These are phyloP conservation scores for Amphibalanus amphitrite DNA, from an alignment of 1,140 invertebrate genomes.

Conservation along the genomic window DNA sequence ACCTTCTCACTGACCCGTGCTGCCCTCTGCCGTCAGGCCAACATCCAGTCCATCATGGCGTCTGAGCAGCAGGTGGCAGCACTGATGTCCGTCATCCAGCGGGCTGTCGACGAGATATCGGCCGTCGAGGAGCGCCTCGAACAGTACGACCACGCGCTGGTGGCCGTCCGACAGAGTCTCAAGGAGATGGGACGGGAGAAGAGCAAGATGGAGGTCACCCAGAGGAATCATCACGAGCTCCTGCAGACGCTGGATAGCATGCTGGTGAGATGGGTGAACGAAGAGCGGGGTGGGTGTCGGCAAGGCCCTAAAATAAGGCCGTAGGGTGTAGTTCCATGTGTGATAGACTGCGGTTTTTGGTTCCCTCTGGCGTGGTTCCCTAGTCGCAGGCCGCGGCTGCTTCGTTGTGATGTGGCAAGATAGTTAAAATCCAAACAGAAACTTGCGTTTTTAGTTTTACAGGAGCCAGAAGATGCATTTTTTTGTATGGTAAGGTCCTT, in stretches of 20 bases:
- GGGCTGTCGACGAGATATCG: constrained; percentile 55
- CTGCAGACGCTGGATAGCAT: constrained; percentile 60
- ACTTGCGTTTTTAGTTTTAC: no score
- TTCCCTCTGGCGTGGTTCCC: no score
- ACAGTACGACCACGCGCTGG: constrained; percentile 57
- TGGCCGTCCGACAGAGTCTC: constrained; percentile 65
- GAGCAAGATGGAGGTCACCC: constrained; percentile 53
- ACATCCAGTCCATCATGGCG: constrained; percentile 67
- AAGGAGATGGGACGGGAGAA: constrained; percentile 85
- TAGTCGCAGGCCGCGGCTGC: no score
- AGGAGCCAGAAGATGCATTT: no score
- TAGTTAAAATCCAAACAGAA: no score
- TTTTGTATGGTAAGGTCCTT: no score
- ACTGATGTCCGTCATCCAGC: constrained; percentile 67
- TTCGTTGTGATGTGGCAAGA: no score
- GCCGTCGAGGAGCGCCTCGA: constrained; percentile 52
- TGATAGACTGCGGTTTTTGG: no score
- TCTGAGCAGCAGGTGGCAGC: constrained; percentile 64
- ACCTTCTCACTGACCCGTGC: no score
- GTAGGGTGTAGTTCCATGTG: no score
- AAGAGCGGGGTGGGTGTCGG: no score
- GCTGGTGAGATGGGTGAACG: constrained; percentile 39
- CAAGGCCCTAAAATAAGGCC: no score
- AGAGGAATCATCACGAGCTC: constrained; percentile 63
- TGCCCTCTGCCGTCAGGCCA: constrained; percentile 49